Base-by-base conservation (phyloP, 2,888 invertebrate genomes). In the Nipponacmea schrenckii region DNA sequence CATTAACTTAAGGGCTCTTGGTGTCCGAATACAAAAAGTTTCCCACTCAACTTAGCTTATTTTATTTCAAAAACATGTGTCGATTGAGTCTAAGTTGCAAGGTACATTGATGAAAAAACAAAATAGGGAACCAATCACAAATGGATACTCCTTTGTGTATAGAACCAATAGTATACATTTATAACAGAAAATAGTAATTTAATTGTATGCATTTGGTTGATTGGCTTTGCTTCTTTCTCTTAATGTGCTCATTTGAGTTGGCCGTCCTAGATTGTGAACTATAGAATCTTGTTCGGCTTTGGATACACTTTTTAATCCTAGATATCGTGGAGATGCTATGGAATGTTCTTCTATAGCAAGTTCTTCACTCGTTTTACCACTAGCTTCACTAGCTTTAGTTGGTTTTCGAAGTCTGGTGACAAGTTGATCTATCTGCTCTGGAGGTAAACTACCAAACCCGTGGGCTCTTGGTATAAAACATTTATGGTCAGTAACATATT, bases 401-500 rank as follows among this genome's bases (percentile, higher is more conserved):
- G 83, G 80, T 14, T 73, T 72, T 14, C 77, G 71, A 1, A 84
- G 74, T 12, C 83, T 77, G 14, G 63, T 69, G 0, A 82, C 80
- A 27, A 83, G 76, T 20, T 75, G 77, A 46, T 81, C 78, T 15
- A 83, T 72, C 64, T 67, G 15, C 62, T 83, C 77, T 7, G 81
- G 77, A 0, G 85, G 83, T 4, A 85, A 76, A 4, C 79, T 67
- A 31, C 83, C 78, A 77, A 85, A 85, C 8, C 84, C 85, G 14
- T 83, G 84, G 8, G 85, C 85, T 15, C 80, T 70, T 17, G 85
- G 85, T 63, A 85, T 82, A 64, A 83, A 67, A 67, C 84, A 84
- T 31, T 77, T 73, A 72, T 82, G 82, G 45, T 82, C 81, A 31
- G 79, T 76, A 27, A 79, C 76, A 71, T 83, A 85, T 68, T 82